These are phyloP conservation scores for Acrossocheilus fasciatus DNA, from an alignment of 2,797 vertebrate genomes.

Conservation along the genomic window DNA sequence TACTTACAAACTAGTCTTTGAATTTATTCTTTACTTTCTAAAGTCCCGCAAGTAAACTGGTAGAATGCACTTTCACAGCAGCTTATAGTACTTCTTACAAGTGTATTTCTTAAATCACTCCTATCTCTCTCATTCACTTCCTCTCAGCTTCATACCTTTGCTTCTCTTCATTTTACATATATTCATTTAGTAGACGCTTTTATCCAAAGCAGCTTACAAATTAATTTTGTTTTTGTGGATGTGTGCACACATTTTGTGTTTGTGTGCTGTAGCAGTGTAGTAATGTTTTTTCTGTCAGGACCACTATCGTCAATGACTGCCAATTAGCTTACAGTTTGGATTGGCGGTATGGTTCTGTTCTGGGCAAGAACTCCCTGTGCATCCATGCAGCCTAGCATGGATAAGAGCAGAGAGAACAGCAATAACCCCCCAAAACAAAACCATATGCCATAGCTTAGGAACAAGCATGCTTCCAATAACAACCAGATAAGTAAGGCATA, in stretches of 20 bases:
- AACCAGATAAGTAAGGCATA: no score
- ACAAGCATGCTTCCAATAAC: no score
- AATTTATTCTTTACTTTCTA: neutral
- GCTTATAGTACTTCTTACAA: neutral
- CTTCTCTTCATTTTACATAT: neutral
- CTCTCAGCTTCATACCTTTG: neutral
- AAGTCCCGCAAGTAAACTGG: neutral
- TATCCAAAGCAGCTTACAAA: neutral
- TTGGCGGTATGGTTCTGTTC: no score
- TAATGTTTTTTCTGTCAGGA: neutral
- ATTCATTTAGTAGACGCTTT: neutral
- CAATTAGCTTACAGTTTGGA: no score
- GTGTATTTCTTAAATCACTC: neutral
- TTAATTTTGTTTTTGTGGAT: neutral
- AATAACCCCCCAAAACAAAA: no score
- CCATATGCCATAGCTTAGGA: no score
- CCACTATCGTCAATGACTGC: no score
- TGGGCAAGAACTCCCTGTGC: no score
- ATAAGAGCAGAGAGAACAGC: no score
- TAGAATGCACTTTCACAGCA: neutral
- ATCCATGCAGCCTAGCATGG: no score
- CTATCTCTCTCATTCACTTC: neutral
- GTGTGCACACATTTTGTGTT: neutral
- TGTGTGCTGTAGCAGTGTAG: neutral
- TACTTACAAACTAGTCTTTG: slow-evolving; percentile 7